Evolutionary conservation across 2,888 invertebrate species (phyloP), one percentile per base, ranked within the genome.

Genomic region (Pterostichus madidus): DNA sequence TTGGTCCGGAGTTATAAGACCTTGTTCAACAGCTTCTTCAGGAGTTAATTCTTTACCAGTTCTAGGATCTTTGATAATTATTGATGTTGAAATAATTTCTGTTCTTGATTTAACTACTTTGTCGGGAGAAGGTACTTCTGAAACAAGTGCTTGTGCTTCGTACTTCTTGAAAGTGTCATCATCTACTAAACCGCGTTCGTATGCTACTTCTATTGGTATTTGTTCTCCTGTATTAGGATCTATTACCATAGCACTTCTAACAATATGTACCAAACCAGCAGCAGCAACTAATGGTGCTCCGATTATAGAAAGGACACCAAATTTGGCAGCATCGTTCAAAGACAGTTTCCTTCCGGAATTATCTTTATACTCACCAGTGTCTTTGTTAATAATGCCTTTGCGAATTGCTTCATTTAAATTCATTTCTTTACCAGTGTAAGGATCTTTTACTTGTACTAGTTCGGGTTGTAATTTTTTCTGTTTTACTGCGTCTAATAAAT

Each of bases 141-240:
- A 83, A 17, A 87, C 85, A 61, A 87, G 85, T 49, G 86, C 86
- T 84, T 92, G 91, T 68, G 91, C 91, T 85, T 92, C 91, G 84
- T 92, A 91, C 86, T 91, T 91, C 85, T 90, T 90, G 83, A 91
- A 91, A 8, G 92, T 92, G 83, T 91, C 87, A 80, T 90, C 87
- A 87, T 93, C 94, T 83, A 97, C 94, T 83, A 95, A 89, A 6
- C 96, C 96, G 84, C 94, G 92, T 87, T 95, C 93, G 85, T 96
- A 93, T 2, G 97, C 97, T 77, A 95, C 94, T 89, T 96, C 95
- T 86, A 96, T 92, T 0, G 96, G 95, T 85, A 97, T 91, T 87
- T 94, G 93, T 88, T 96, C 94, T 2, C 96, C 96, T 0, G 96
- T 95, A 86, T 92, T 93, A 0, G 97, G 96, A 89, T 98, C 97